Evolutionary conservation across 2,888 invertebrate genomes (phyloP), one percentile per base, ranked within the genome.

Genomic region (Oscheius sp.): DNA sequence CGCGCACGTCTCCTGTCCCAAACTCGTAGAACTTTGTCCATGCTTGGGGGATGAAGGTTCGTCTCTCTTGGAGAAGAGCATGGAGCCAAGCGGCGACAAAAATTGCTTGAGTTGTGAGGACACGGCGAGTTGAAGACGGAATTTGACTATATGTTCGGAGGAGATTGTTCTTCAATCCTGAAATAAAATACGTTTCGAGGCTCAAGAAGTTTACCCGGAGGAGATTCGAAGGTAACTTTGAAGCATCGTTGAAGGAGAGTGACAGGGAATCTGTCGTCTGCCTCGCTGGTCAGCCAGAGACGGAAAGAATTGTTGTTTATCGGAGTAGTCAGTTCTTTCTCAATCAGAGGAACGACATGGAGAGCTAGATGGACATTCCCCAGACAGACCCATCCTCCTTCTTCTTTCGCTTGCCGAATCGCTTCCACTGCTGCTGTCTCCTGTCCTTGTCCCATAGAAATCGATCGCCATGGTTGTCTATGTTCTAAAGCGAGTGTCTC

Each of bases 1-100:
- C 92, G 59, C 91, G 89, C 0, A 94, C 88, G 87, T 94, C 94
- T 0, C 92, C 90, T 80, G 92, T 91, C 61, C 91, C 92, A 87
- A 94, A 94, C 85, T 94, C 94, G 87, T 95, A 94, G 85, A 91
- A 91, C 85, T 92, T 92, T 0, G 92, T 92, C 94, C 94, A 94
- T 0, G 94, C 92, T 89, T 89, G 93, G 0, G 95, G 95, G 79
- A 95, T 92, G 87, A 92, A 97, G 61, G 92, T 92, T 68, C 96
- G 90, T 44, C 98, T 90, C 87, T 98, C 97, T 80, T 90, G 90
- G 61, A 94, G 89, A 14, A 95, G 89, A 0, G 96, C 94, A 87
- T 96, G 95, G 66, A 93, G 89, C 90, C 93, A 92, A 72, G 94
- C 91, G 17, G 95, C 88, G 5, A 92, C 91, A 80, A 96, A 91